Evolutionary conservation across 2,888 invertebrate genomes (phyloP).

Genomic region (Drosophila phalerata): DNA sequence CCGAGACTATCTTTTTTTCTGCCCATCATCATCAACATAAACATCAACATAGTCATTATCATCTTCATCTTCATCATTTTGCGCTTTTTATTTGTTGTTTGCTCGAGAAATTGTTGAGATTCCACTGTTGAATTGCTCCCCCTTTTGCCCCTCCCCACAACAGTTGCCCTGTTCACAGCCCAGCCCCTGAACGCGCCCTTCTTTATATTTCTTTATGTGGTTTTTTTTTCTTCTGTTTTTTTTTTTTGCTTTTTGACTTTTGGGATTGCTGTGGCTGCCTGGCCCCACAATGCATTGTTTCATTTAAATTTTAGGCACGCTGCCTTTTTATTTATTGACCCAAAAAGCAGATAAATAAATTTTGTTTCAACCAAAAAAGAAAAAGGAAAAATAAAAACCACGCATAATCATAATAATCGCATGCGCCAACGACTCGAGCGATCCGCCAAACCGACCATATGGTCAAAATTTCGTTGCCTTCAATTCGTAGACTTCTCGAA

Average conservation of each 20-base stretch:
- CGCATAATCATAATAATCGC: conserved; percentile 76
- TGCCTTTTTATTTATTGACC: conserved; percentile 72
- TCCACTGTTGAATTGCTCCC: conserved; percentile 56
- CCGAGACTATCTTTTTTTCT: conserved; percentile 26
- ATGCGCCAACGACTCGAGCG: conserved; percentile 59
- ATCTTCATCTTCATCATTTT: conserved; percentile 42
- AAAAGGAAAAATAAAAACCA: conserved; percentile 27
- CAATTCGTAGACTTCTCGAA: conserved; percentile 50
- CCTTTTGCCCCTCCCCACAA: too few relatives aligned
- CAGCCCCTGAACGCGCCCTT: conserved; percentile 65
- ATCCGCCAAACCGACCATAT: conserved; percentile 49
- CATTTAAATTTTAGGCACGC: conserved; percentile 79
- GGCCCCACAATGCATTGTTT: conserved; percentile 52
- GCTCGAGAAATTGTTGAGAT: conserved; percentile 75
- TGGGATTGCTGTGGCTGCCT: conserved; percentile 29
- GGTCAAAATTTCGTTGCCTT: conserved; percentile 56
- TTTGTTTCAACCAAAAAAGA: conserved; percentile 53
- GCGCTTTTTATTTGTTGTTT: conserved; percentile 69
- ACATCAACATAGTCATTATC: conserved; percentile 6
- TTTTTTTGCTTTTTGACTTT: conserved; percentile 10
- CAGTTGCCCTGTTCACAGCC: conserved; percentile 24
- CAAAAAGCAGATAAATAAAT: conserved; percentile 78
- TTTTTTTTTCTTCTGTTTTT: conserved; percentile 15
- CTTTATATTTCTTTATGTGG: conserved; percentile 27
- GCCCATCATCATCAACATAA: conserved; percentile 38